Conservation (phyloP, 1,140 invertebrate genomes). For the Achatina immaculata region DNA sequence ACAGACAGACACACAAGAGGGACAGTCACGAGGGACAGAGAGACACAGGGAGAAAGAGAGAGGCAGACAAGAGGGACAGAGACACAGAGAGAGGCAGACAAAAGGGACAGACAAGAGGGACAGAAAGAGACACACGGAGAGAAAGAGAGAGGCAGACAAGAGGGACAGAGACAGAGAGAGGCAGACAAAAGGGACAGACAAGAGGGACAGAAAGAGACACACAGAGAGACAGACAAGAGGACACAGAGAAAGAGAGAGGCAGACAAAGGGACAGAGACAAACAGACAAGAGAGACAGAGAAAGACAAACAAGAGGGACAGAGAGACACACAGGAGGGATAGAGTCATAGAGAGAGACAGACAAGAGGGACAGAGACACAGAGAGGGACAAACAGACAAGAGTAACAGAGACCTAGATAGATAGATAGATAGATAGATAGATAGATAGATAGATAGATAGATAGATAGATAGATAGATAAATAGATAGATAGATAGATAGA, state of each 20-base stretch:
- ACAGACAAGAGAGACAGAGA: slow-evolving; percentile 7
- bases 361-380: slow-evolving; percentile 7
- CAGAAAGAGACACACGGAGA: background rate
- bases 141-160: background rate
- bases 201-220: background rate
- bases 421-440: background rate
- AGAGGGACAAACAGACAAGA: background rate
- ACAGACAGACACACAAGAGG: background rate
- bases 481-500: background rate
- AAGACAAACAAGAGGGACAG: slow-evolving; percentile 21
- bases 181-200: background rate
- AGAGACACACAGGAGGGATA: slow-evolving; percentile 32
- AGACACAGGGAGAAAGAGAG: too few species aligned
- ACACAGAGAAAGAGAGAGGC: background rate
- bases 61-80: too few species aligned
- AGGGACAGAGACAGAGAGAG: background rate
- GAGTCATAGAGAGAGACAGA: slow-evolving; percentile 20
- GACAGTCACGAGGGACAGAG: background rate
- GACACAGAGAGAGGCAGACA: background rate
- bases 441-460: background rate
- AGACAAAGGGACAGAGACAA: slow-evolving; percentile 20
- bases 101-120: background rate
- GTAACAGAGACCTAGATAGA: background rate
- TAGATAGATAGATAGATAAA: background rate
- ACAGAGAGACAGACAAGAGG: too few species aligned